A percentile compares a stretch with the other conserved stretches of the same genome.
Conservation (phyloP, 2,113 vertebrate species). For the Heliornis fulica region DNA sequence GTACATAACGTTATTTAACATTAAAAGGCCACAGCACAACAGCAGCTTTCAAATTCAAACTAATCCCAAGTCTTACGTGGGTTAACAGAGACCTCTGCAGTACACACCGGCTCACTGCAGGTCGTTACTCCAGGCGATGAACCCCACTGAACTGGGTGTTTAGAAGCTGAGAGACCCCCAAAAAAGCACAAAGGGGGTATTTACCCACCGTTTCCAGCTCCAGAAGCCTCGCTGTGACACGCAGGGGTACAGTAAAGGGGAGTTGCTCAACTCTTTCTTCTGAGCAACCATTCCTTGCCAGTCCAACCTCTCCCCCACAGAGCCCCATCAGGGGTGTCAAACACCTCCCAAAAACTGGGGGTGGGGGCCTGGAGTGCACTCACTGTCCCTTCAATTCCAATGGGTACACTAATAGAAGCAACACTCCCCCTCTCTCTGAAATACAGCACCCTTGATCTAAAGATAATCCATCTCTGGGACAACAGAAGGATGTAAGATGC, state of each 20-base stretch:
- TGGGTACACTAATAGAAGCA: rapidly evolving
- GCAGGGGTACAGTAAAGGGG: too few species aligned
- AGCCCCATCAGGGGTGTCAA: background rate
- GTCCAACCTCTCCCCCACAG: background rate
- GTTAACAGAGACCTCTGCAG: constrained; percentile 27
- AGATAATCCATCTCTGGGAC: background rate
- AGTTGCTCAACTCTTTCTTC: too few species aligned
- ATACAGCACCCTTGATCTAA: background rate
- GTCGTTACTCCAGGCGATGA: rapidly evolving
- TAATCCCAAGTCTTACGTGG: background rate
- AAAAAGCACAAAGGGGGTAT: rapidly evolving
- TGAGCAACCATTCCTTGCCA: rapidly evolving
- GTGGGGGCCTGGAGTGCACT: background rate
- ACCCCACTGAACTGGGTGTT: background rate
- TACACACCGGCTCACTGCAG: background rate
- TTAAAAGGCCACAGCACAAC: rapidly evolving
- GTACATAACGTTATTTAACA: rapidly evolving
- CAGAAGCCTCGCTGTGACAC: background rate
- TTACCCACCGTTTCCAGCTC: background rate
- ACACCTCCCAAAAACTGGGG: rapidly evolving
- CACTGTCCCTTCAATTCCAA: background rate
- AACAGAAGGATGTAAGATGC: background rate
- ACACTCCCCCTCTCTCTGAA: background rate
- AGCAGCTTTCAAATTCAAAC: background rate
- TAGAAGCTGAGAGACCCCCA: rapidly evolving